Evolutionary conservation across 2,113 vertebrate species (phyloP), one percentile per base, ranked within the genome.

Genomic region (Mystacornis crossleyi): DNA sequence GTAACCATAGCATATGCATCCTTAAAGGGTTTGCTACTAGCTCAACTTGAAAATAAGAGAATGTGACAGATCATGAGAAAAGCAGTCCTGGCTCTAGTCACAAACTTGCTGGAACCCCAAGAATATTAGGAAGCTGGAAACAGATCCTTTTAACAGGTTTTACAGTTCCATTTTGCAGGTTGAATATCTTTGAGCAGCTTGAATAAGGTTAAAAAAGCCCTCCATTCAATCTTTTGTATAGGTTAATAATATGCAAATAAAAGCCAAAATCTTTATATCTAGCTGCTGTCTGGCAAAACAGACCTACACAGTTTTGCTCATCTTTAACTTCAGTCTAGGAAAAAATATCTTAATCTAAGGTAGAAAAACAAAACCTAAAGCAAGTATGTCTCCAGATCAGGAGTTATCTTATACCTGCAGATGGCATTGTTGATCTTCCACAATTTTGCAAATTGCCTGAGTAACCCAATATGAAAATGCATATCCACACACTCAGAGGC

Each of bases 381-480:
- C 34, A 66, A 71, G 1, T 5, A 2, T 55, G 38, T 57, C 21
- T 70, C 67, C 34, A 91, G 57, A 81, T 13, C 66, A 73, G 36
- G 31, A 74, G 53, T 66, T 80, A 65, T 69, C 9, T 83, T 91
- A 64, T 43, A 79, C 97, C 98, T 98, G 94, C 82, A 98, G 98
- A 97, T 98, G 98, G 98, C 98, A 97, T 70, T 97, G 96, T 98
- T 97, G 98, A 53, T 97, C 98, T 98, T 97, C 48, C 74, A 33
- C 81, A 94, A 29, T 92, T 81, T 90, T 90, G 31, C 11, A 38
- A 57, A 74, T 83, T 58, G 45, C 48, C 69, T 79, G 40, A 53
- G 66, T 79, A 85, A 80, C 38, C 73, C 29, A 16, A 38, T 40
- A 72, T 8, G 67, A 91, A 97, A 95, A 92, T 8, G 36, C 21